A percentile compares a stretch with the other conserved stretches of the same genome.
Conservation (phyloP, 1,140 invertebrate species). For the Temnothorax nylanderi region DNA sequence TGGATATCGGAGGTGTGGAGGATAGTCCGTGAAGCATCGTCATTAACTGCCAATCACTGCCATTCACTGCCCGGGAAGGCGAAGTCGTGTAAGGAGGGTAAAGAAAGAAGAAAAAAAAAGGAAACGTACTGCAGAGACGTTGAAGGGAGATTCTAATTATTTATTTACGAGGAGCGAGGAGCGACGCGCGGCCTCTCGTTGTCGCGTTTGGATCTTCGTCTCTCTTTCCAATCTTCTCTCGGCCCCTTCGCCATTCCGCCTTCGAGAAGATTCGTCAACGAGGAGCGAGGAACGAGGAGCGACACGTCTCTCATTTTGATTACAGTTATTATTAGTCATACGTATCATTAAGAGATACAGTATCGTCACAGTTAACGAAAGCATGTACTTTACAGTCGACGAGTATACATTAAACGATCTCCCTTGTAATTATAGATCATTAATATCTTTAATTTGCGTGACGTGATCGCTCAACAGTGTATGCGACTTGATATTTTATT, state of each 20-base stretch:
- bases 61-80: conserved; percentile 73
- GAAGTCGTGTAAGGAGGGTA: conserved; percentile 36
- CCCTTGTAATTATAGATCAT: not conserved
- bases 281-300: not conserved
- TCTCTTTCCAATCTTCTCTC: not conserved
- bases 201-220: conserved; percentile 46
- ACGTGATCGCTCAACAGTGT: not conserved
- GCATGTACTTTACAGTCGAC: not conserved
- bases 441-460: conserved; percentile 3
- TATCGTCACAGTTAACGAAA: not conserved
- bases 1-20: conserved; percentile 70
- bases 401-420: not conserved
- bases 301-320: conserved; percentile 17
- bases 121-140: conserved; percentile 46
- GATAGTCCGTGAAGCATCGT: conserved; percentile 73
- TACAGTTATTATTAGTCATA: conserved; percentile 31
- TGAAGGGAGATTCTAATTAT: conserved; percentile 76
- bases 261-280: conserved; percentile 18
- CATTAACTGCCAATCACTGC: conserved; percentile 81
- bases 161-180: conserved; percentile 69
- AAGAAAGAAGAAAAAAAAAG: conserved; percentile 48
- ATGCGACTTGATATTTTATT: not conserved
- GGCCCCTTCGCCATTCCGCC: not conserved
- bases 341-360: not conserved
- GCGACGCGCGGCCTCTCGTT: conserved; percentile 22